These are phyloP conservation scores for Meriones psammophilus DNA, from an alignment of 2,797 vertebrate species.

Conservation along the genomic window DNA sequence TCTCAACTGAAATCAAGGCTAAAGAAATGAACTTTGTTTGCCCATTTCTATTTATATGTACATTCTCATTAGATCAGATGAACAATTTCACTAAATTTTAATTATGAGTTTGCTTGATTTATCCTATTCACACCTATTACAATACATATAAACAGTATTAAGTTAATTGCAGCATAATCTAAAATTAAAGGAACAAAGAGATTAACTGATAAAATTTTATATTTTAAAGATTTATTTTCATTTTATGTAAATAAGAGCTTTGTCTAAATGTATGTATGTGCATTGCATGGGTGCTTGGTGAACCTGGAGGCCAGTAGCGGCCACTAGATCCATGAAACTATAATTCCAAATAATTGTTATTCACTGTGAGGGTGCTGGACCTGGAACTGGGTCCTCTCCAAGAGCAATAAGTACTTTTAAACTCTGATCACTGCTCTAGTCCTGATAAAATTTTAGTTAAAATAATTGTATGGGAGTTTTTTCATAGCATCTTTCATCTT, in stretches of 20 bases:
- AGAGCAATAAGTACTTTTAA: background rate
- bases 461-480: background rate
- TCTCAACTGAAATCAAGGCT: background rate
- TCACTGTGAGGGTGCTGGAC: background rate
- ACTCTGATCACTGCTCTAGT: background rate
- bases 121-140: background rate
- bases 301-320: background rate
- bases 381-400: background rate
- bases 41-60: background rate
- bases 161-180: background rate
- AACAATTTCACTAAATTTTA: background rate
- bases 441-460: background rate
- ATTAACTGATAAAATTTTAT: background rate
- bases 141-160: background rate
- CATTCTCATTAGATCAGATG: background rate
- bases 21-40: background rate
- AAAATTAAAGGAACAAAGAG: background rate
- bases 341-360: background rate
- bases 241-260: background rate
- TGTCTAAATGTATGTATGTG: background rate
- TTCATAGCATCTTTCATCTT: background rate
- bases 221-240: background rate
- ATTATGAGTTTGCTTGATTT: background rate
- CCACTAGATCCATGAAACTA: background rate
- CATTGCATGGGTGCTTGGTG: background rate